phyloP scores from a whole-genome alignment of 2,797 vertebrate species.

The Enteromius radiatus region DNA sequence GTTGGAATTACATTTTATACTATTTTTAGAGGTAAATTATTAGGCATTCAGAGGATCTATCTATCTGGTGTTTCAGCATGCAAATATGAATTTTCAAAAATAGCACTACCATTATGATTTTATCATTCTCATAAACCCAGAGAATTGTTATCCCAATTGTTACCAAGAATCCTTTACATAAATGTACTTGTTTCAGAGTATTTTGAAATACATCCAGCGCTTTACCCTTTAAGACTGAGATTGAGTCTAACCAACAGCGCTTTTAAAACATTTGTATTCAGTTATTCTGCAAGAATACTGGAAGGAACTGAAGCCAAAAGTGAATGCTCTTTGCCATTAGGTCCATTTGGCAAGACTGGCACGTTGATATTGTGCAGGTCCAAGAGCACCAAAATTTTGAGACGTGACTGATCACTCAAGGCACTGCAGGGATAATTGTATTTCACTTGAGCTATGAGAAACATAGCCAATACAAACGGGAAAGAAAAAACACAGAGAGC shows the following conservation, averaged over 20 bases:
- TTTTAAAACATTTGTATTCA: conserved; percentile 19
- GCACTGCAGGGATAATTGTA: conserved; percentile 70
- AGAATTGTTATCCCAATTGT: background rate
- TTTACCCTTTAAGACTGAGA: background rate
- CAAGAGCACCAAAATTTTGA: conserved; percentile 62
- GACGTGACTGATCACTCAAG: conserved; percentile 74
- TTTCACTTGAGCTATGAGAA: conserved; percentile 70
- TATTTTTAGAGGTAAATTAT: background rate
- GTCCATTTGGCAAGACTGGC: conserved; percentile 31
- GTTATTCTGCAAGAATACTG: conserved; percentile 5
- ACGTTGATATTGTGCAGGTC: conserved; percentile 62
- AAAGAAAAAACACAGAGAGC: conserved; percentile 70
- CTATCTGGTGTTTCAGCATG: background rate
- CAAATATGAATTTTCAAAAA: background rate
- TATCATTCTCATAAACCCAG: background rate
- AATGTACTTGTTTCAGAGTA: background rate
- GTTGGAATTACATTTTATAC: conserved; percentile 47
- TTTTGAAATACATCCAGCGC: conserved; percentile 7
- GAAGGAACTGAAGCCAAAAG: conserved; percentile 24
- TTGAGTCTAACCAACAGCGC: conserved; percentile 5
- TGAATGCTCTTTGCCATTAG: conserved; percentile 13
- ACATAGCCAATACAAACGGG: conserved; percentile 74
- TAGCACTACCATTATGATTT: background rate
- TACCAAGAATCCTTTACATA: background rate
- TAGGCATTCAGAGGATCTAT: background rate